phyloP scores from a whole-genome alignment of 2,888 invertebrate species.

The Carterocephalus palaemon region DNA sequence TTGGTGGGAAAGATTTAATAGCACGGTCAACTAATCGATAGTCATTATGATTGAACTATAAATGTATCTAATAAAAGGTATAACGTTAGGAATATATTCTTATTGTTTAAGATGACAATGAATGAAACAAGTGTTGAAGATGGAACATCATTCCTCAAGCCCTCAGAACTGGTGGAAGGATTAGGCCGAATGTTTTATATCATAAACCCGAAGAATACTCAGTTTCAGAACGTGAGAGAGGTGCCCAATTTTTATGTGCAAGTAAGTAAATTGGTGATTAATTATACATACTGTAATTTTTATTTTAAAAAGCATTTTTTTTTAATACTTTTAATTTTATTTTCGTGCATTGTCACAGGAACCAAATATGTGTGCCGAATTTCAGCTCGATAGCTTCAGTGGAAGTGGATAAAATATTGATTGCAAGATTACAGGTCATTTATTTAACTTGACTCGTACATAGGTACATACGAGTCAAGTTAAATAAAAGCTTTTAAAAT shows the following conservation, averaged over 20 bases:
- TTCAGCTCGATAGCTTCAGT: no score
- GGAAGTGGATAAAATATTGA: no score
- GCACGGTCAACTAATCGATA: no score
- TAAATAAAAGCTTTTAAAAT: no score
- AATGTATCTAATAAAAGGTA: no score
- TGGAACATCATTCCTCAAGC: slow-evolving; percentile 10
- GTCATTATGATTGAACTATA: no score
- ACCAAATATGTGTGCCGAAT: no score
- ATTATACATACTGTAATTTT: neutral
- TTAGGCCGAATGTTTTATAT: slow-evolving; percentile 82
- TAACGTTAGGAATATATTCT: neutral
- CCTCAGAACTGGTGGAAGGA: slow-evolving; percentile 51
- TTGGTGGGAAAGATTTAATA: no score
- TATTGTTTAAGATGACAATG: slow-evolving; percentile 7
- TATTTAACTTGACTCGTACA: slow-evolving; percentile 22
- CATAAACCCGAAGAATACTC: slow-evolving; percentile 79
- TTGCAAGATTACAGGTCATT: no score
- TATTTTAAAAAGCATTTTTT: slow-evolving; percentile 5
- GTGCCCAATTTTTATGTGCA: slow-evolving; percentile 84
- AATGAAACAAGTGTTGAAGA: slow-evolving; percentile 4
- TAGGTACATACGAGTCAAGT: no score
- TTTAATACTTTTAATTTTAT: no score
- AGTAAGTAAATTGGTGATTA: slow-evolving; percentile 61
- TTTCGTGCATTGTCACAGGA: no score
- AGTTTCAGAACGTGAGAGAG: slow-evolving; percentile 75